Conservation (phyloP, 2,888 invertebrate genomes). For the Caenorhabditis angaria region DNA sequence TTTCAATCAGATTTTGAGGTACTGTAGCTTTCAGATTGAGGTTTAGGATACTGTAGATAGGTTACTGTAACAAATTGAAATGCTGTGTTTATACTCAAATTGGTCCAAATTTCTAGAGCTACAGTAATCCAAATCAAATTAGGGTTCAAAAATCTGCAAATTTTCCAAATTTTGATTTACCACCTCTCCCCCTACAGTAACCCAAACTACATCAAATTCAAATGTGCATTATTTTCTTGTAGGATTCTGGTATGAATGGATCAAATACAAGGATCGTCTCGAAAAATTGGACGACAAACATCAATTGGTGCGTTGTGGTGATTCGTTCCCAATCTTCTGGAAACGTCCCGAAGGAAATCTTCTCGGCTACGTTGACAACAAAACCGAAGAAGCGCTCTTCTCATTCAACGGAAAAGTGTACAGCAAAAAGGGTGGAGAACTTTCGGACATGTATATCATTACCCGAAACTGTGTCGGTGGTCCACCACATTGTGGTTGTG, state of each 20-base stretch:
- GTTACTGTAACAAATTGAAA: too few relatives aligned
- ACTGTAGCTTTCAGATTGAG: too few relatives aligned
- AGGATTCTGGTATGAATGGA: conserved; percentile 67
- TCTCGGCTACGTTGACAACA: conserved; percentile 63
- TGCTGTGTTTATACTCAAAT: too few relatives aligned
- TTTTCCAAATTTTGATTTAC: too few relatives aligned
- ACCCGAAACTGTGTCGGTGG: conserved; percentile 62
- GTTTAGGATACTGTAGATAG: too few relatives aligned
- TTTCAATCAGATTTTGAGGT: too few relatives aligned
- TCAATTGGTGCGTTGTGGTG: conserved; percentile 63
- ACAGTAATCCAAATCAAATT: background rate
- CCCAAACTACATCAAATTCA: background rate
- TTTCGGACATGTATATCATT: conserved; percentile 64
- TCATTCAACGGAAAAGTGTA: conserved; percentile 53
- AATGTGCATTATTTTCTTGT: background rate
- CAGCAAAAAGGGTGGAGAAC: conserved; percentile 47
- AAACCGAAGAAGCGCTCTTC: conserved; percentile 65
- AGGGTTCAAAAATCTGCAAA: too few relatives aligned
- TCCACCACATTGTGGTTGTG: conserved; percentile 37
- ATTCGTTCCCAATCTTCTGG: conserved; percentile 69
- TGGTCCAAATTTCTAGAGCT: background rate
- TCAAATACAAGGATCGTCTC: conserved; percentile 64
- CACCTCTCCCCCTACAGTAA: too few relatives aligned
- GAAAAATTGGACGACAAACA: conserved; percentile 56
- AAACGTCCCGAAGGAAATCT: conserved; percentile 44